A percentile compares a stretch with the other conserved stretches of the same genome.
phyloP scores from a whole-genome alignment of 2,797 vertebrate genomes.

The Sphenopsis melanotis region DNA sequence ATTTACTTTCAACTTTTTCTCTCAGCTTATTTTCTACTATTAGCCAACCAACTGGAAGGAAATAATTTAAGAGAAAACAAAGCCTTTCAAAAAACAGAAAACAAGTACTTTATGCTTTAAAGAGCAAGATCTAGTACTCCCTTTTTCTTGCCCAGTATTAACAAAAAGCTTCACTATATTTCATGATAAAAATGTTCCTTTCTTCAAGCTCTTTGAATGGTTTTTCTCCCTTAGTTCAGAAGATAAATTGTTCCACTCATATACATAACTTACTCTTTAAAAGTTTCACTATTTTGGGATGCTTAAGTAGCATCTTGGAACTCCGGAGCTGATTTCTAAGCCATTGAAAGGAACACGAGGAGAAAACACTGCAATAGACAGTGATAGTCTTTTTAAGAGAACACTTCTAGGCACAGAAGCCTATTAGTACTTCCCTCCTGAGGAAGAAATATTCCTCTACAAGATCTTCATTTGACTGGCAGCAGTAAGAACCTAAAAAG shows the following conservation, averaged over 20 bases:
- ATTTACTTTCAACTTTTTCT: neutral
- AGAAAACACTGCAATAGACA: neutral
- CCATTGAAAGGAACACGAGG: neutral
- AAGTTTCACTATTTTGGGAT: neutral
- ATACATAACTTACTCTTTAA: neutral
- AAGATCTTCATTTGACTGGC: neutral
- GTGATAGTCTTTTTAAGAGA: neutral
- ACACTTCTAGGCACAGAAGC: neutral
- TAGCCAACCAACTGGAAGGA: neutral
- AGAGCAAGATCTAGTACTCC: neutral
- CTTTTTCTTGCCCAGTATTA: neutral
- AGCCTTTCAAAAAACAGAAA: neutral
- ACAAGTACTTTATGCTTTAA: neutral
- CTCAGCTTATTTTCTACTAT: neutral
- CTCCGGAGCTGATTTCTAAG: neutral
- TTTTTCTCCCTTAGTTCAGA: neutral
- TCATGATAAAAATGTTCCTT: neutral
- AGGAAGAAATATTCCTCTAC: neutral
- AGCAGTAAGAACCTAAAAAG: neutral
- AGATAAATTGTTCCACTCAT: neutral
- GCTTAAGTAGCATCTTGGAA: neutral
- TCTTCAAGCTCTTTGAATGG: neutral
- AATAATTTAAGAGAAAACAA: neutral
- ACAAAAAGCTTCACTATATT: neutral
- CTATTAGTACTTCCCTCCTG: neutral